Percentiles rank a stretch among this genome's conserved stretches.
These are phyloP conservation scores for Psittacus erithacus DNA, from an alignment of 2,113 vertebrate species.

Conservation along the genomic window DNA sequence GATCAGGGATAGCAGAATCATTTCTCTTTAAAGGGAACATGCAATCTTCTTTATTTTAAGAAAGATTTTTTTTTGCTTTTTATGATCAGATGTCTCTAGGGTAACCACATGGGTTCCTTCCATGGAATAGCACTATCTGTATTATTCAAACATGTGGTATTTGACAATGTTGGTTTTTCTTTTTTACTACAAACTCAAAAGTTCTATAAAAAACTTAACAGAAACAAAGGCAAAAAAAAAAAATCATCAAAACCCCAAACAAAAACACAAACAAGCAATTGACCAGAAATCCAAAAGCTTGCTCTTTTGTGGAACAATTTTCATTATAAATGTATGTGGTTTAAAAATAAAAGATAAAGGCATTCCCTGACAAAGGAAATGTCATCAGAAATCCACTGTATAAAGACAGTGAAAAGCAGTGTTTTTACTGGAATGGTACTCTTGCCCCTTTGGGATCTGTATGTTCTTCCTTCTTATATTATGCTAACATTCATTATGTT, in stretches of 20 bases:
- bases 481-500: neutral
- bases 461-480: neutral
- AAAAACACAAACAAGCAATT: neutral
- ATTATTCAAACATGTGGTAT: neutral
- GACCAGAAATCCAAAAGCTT: neutral
- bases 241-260: neutral
- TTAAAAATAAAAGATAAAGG: neutral
- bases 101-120: neutral
- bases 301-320: neutral
- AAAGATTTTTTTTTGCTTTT: constrained; percentile 2
- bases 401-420: neutral
- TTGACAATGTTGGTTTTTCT: neutral
- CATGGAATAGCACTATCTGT: neutral
- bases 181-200: neutral
- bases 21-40: neutral
- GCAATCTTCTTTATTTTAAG: neutral
- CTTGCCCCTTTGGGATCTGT: neutral
- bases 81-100: neutral
- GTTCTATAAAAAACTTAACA: neutral
- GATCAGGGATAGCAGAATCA: neutral
- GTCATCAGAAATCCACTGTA: neutral
- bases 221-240: neutral
- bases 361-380: neutral
- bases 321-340: neutral
- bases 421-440: neutral